phyloP scores from a whole-genome alignment of 2,113 vertebrate genomes.

The Onychostruthus taczanowskii region DNA sequence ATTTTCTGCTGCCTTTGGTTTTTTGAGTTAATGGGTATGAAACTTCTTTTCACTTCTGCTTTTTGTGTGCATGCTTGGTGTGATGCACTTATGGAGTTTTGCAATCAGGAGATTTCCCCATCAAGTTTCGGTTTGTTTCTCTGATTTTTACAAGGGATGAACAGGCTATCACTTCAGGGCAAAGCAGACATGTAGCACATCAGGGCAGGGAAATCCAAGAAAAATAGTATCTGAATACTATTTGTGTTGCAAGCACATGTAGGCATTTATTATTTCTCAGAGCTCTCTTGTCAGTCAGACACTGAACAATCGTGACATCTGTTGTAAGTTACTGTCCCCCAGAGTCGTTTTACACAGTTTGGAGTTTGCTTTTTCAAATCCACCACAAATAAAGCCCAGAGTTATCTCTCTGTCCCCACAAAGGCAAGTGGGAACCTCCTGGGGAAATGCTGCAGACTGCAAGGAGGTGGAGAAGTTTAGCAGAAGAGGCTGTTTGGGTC shows the following conservation, averaged over 20 bases:
- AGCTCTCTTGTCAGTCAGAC: background rate
- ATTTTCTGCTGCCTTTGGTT: background rate
- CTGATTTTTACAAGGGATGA: background rate
- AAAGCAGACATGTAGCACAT: background rate
- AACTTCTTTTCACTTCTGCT: constrained; percentile 17
- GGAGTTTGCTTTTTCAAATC: constrained; percentile 21
- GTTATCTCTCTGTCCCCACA: background rate
- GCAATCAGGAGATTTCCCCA: background rate
- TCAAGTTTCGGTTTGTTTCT: background rate
- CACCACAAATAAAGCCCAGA: background rate
- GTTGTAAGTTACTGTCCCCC: constrained; percentile 25
- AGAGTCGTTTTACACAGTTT: background rate
- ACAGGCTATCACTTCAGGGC: background rate
- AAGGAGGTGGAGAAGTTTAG: background rate
- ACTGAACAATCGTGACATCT: background rate
- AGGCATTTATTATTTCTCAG: constrained; percentile 37
- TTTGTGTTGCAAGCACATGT: constrained; percentile 14
- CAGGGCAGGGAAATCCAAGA: background rate
- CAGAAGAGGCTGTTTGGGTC: background rate
- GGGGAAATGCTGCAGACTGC: background rate
- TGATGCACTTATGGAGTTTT: background rate
- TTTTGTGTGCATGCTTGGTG: background rate
- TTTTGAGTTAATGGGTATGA: background rate
- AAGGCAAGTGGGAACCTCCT: background rate
- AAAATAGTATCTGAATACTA: constrained; percentile 16